Evolutionary conservation across 35 echinoderm and acorn worm species (phyloP).

Genomic region (Eucidaris tribuloides): DNA sequence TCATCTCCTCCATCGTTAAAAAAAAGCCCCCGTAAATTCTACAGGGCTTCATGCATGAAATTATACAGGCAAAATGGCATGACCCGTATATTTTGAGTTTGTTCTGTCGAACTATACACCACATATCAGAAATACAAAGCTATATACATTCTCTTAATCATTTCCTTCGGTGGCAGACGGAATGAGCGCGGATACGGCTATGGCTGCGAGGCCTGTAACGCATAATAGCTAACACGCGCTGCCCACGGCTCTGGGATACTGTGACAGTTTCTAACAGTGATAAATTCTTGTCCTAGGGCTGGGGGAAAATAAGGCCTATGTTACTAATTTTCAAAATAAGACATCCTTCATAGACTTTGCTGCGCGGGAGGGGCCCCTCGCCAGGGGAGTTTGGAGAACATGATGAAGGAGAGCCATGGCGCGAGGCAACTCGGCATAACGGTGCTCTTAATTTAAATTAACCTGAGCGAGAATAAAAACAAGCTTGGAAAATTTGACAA

Average conservation of each 20-base stretch:
- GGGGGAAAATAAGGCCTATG: conserved; percentile 32
- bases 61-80: too few species aligned
- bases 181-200: too few species aligned
- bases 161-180: too few species aligned
- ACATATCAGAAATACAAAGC: too few species aligned
- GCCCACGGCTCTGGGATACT: conserved; percentile 10
- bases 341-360: conserved; percentile 1
- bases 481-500: conserved; percentile 33
- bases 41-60: too few species aligned
- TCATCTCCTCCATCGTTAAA: too few species aligned
- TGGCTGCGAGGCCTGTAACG: not conserved
- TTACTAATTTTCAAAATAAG: conserved; percentile 39
- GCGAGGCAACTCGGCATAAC: not conserved
- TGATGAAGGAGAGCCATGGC: conserved; percentile 6
- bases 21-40: too few species aligned
- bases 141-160: too few species aligned
- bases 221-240: conserved; percentile 32
- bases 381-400: conserved; percentile 14
- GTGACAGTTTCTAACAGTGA: conserved; percentile 40
- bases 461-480: conserved; percentile 10
- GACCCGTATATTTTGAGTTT: too few species aligned
- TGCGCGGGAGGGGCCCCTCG: not conserved
- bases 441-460: conserved; percentile 39
- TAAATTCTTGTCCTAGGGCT: conserved; percentile 19
- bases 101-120: too few species aligned